Conservation (phyloP, 2,797 vertebrate genomes). For the Melanogrammus aeglefinus region DNA sequence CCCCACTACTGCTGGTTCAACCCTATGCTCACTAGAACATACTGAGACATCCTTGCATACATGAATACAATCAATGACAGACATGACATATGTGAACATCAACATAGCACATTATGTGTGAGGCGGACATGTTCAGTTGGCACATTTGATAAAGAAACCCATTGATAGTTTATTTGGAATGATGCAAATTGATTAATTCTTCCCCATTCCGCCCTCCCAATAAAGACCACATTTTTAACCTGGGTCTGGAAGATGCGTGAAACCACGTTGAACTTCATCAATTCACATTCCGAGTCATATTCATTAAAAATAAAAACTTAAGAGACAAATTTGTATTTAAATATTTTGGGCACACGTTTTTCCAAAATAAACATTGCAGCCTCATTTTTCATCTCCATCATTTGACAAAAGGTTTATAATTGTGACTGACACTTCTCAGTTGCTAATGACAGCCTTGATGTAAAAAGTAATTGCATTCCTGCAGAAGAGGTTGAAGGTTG, state of each 20-base stretch:
- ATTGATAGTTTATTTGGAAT: background rate
- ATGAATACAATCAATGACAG: background rate
- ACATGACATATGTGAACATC: background rate
- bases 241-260: no score
- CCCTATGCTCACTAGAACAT: background rate
- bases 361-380: background rate
- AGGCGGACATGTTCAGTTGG: background rate
- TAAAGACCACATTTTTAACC: no score
- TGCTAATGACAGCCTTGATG: background rate
- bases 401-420: background rate
- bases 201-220: no score
- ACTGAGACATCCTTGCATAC: background rate
- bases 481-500: background rate
- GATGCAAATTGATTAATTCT: background rate
- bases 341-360: no score
- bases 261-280: no score
- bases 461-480: conserved; percentile 1
- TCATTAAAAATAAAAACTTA: background rate
- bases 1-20: background rate
- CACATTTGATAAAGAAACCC: background rate
- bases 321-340: no score
- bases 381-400: background rate
- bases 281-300: no score
- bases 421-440: background rate
- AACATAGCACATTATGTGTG: background rate